Evolutionary conservation across 2,888 invertebrate species (phyloP), one percentile per base, ranked within the genome.

Genomic region (Clistopyga incitator): DNA sequence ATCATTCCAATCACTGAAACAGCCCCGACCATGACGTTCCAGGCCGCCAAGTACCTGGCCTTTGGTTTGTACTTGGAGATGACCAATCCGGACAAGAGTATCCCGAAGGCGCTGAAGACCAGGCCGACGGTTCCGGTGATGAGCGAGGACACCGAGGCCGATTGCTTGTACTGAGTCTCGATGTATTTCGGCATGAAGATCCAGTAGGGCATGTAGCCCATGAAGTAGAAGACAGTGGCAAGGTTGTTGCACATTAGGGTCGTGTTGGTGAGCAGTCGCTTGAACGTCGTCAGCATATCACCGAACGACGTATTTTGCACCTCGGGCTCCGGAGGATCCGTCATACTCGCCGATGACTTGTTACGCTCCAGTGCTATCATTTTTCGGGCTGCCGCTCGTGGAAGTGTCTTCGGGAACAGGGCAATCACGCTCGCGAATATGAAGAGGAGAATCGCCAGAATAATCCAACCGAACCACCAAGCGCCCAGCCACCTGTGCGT

Each of bases 181-280:
- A 97, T 96, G 89, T 97, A 97, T 91, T 97, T 97, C 0, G 97
- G 97, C 92, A 97, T 95, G 90, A 97, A 97, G 65, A 97, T 96
- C 95, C 96, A 96, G 89, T 96, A 96, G 0, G 97, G 97, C 93
- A 95, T 95, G 89, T 95, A 96, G 0, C 96, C 96, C 89, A 96
- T 94, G 81, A 96, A 94, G 88, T 96, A 97, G 89, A 96, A 96
- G 13, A 97, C 95, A 20, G 96, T 95, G 0, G 97, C 96, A 1
- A 97, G 93, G 82, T 96, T 96, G 90, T 97, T 96, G 89, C 95
- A 95, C 94, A 97, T 95, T 83, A 96, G 94, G 0, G 96, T 95
- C 54, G 94, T 94, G 89, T 97, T 97, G 11, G 94, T 94, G 11
- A 96, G 90, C 6, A 97, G 92, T 20, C 96, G 94, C 88, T 94